Evolutionary conservation across 92 coral and sea anemone species (phyloP).

Genomic region (Phenganax stokvisi): DNA sequence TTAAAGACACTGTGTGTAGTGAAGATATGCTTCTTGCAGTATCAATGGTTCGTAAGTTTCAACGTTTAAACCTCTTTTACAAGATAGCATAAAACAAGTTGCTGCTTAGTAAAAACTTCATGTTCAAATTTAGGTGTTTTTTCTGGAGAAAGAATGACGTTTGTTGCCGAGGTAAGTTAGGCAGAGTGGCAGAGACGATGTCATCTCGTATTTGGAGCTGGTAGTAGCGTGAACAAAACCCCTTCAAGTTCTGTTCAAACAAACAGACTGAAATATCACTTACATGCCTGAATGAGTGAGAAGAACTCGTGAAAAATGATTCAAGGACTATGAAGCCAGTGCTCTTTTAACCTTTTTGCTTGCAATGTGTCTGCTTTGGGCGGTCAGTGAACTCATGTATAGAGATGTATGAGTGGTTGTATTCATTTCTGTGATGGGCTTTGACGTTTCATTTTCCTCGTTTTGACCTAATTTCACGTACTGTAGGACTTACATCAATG

Average conservation of each 20-base stretch:
- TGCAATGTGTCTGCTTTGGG: neutral
- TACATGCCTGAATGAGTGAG: neutral
- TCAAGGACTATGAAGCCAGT: neutral
- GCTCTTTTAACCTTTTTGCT: slow-evolving; percentile 1
- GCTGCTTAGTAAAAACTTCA: neutral
- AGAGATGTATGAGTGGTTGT: slow-evolving; percentile 22
- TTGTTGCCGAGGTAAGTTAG: slow-evolving; percentile 40
- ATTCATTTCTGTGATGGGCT: slow-evolving; percentile 18
- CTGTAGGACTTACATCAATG: neutral
- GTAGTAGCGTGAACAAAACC: slow-evolving; percentile 28
- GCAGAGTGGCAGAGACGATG: slow-evolving; percentile 11
- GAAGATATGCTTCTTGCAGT: neutral
- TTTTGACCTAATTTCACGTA: neutral
- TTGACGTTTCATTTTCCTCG: neutral
- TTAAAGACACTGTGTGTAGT: neutral
- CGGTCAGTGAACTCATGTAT: slow-evolving; percentile 9
- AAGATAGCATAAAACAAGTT: neutral
- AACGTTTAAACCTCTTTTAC: neutral
- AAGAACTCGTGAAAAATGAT: neutral
- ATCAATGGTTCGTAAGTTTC: neutral
- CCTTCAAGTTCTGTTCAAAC: slow-evolving; percentile 31
- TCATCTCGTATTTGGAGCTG: slow-evolving; percentile 30
- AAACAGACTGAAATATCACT: slow-evolving; percentile 8
- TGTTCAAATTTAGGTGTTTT: slow-evolving; percentile 32
- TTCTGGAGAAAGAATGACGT: slow-evolving; percentile 44